phyloP scores from a whole-genome alignment of 2,113 vertebrate genomes.

The Phrynosoma blainvillii region DNA sequence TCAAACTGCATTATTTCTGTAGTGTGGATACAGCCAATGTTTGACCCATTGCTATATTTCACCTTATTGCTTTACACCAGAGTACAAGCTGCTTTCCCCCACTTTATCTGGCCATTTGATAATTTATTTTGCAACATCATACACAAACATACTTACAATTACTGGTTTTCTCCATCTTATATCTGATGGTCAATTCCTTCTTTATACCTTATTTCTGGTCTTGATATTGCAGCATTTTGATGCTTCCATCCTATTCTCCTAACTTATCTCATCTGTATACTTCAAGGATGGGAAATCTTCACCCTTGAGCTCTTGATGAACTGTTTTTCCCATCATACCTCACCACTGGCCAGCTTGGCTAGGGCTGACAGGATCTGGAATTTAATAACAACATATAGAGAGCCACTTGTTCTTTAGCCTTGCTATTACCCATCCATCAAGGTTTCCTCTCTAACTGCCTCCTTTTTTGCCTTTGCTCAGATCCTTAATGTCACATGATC shows the following conservation, averaged over 20 bases:
- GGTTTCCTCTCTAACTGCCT: not conserved
- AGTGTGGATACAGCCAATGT: not conserved
- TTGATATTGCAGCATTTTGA: not conserved
- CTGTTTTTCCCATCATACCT: not conserved
- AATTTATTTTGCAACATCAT: not conserved
- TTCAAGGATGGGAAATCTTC: too few relatives aligned
- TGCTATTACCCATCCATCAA: not conserved
- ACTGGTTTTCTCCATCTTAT: not conserved
- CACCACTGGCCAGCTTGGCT: not conserved
- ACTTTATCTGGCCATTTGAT: not conserved
- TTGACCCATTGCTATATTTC: not conserved
- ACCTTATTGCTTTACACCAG: not conserved
- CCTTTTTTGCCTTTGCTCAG: not conserved
- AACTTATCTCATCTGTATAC: too few relatives aligned
- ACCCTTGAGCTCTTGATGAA: not conserved
- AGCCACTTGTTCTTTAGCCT: too few relatives aligned
- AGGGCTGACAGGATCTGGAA: too few relatives aligned
- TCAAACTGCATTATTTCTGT: too few relatives aligned
- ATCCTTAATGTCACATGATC: not conserved
- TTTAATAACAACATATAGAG: too few relatives aligned
- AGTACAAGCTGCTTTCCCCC: not conserved
- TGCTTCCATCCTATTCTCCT: not conserved
- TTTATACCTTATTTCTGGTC: not conserved
- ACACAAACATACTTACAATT: not conserved
- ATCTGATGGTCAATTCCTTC: not conserved